Evolutionary conservation across 2,113 vertebrate species (phyloP).

Genomic region (Herpetotheres cachinnans): DNA sequence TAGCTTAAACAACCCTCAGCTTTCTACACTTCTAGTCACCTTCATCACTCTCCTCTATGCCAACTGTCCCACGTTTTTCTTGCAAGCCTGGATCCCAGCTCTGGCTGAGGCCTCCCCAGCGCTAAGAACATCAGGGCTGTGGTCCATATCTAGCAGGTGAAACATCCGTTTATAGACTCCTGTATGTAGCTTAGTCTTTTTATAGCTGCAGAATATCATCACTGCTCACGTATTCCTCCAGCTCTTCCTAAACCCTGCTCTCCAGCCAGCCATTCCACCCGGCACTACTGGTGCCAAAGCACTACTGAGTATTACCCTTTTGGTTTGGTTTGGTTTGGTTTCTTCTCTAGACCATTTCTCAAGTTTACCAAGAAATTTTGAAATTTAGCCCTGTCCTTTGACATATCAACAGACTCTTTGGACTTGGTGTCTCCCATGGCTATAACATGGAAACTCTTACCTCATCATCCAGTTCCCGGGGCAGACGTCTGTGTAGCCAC

Average conservation of each 20-base stretch:
- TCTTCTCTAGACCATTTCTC: not conserved
- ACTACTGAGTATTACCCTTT: too few relatives aligned
- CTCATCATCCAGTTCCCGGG: accelerated
- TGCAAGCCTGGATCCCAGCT: not conserved
- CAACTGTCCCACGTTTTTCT: not conserved
- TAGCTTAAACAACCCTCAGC: not conserved
- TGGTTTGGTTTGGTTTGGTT: not conserved
- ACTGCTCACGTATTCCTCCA: not conserved
- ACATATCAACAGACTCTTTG: not conserved
- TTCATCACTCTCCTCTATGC: not conserved
- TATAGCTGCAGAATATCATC: not conserved
- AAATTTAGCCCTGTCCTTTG: not conserved
- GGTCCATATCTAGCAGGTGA: not conserved
- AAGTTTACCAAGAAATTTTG: not conserved
- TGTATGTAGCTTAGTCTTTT: not conserved
- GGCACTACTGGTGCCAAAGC: not conserved
- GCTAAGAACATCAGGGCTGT: not conserved
- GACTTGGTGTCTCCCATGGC: not conserved
- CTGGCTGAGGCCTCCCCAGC: not conserved
- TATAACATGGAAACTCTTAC: not conserved
- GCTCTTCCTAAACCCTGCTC: not conserved
- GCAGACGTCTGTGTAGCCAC: too few relatives aligned
- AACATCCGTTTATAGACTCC: not conserved
- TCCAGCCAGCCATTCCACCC: not conserved
- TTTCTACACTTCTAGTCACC: not conserved